phyloP scores from a whole-genome alignment of 2,113 vertebrate genomes.

The Pleuronectes platessa region DNA sequence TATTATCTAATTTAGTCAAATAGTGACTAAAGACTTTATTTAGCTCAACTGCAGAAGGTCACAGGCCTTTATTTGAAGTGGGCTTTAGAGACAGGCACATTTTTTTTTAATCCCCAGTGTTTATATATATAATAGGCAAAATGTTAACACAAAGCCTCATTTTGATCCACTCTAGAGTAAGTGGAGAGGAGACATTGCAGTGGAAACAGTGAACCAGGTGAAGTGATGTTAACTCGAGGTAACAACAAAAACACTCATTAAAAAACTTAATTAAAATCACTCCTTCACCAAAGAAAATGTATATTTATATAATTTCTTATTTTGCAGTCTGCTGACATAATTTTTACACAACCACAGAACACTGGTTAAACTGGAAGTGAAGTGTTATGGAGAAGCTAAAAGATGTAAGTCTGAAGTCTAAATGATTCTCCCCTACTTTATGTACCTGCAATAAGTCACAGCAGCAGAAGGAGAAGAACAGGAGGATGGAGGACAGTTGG shows the following conservation, averaged over 20 bases:
- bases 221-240: not conserved
- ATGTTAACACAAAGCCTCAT: not conserved
- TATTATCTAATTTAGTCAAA: not conserved
- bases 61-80: not conserved
- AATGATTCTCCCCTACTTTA: no score
- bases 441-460: no score
- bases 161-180: not conserved
- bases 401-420: no score
- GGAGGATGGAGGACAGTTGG: no score
- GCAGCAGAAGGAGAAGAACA: not conserved
- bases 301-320: no score
- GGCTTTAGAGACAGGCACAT: not conserved
- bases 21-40: not conserved
- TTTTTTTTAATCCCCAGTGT: not conserved
- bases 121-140: not conserved
- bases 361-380: no score
- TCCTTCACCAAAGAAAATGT: no score
- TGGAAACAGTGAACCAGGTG: not conserved
- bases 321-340: no score
- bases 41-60: not conserved
- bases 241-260: not conserved
- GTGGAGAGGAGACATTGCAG: no score
- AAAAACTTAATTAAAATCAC: no score
- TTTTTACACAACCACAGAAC: no score
- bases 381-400: no score